phyloP scores from a whole-genome alignment of 2,797 vertebrate genomes.

The Echeneis naucrates region DNA sequence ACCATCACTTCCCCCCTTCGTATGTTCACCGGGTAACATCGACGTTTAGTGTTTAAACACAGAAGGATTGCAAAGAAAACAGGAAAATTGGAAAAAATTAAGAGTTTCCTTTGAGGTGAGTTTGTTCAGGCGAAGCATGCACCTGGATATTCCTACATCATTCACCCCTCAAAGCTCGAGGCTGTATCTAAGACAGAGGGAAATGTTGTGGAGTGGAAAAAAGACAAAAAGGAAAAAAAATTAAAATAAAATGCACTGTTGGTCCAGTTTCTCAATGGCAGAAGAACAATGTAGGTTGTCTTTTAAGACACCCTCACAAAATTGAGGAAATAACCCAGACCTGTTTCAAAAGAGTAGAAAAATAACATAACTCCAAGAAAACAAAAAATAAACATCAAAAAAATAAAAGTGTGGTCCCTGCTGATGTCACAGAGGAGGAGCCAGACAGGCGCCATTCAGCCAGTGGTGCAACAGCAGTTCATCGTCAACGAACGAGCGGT shows the following conservation, averaged over 20 bases:
- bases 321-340: conserved; percentile 37
- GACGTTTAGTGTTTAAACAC: conserved; percentile 89
- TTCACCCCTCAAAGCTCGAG: conserved; percentile 26
- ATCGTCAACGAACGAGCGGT: not conserved
- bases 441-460: not conserved
- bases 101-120: conserved; percentile 27
- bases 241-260: conserved; percentile 52
- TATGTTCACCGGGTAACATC: conserved; percentile 78
- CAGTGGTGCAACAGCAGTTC: not conserved
- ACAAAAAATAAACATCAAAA: not conserved
- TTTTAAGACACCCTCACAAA: conserved; percentile 41
- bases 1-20: conserved; percentile 73
- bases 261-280: conserved; percentile 68
- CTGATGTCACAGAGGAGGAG: conserved; percentile 8
- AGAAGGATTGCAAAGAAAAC: conserved; percentile 88
- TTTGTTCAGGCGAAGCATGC: conserved; percentile 67
- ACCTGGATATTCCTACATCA: conserved; percentile 49
- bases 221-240: conserved; percentile 2
- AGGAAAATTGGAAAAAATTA: conserved; percentile 14
- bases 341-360: conserved; percentile 29
- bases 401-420: conserved; percentile 15
- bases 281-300: conserved; percentile 45
- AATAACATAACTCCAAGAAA: conserved; percentile 15
- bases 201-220: not conserved
- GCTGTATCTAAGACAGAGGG: conserved; percentile 19